Evolutionary conservation across 2,113 vertebrate species (phyloP).

Genomic region (Scytalopus superciliaris): DNA sequence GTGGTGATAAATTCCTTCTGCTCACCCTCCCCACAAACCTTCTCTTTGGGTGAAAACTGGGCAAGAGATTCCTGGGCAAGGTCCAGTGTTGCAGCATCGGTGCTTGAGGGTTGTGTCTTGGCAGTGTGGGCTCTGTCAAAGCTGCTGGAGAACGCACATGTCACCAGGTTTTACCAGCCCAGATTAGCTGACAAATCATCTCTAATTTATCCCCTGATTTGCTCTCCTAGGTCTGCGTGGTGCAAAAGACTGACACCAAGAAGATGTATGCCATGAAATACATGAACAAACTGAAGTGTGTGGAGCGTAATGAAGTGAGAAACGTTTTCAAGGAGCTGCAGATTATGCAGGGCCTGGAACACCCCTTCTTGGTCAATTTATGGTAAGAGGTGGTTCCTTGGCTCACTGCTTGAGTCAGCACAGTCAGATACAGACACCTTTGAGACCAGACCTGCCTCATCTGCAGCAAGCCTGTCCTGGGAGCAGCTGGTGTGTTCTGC

Average conservation of each 20-base stretch:
- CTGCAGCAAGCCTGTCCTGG: neutral
- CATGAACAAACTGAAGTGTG: conserved; percentile 96
- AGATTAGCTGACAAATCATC: neutral
- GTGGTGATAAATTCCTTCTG: neutral
- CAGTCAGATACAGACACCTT: neutral
- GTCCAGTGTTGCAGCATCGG: too few species aligned
- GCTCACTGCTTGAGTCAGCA: fast-evolving
- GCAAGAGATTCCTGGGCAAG: neutral
- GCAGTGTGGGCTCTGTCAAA: neutral
- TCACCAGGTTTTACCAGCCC: neutral
- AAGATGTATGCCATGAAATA: conserved; percentile 99
- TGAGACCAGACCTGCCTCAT: neutral
- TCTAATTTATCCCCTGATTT: neutral
- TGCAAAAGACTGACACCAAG: conserved; percentile 97
- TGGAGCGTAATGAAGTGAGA: conserved; percentile 95
- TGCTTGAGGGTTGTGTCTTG: neutral
- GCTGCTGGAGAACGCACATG: fast-evolving
- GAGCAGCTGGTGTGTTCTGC: neutral
- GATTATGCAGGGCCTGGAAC: conserved; percentile 97
- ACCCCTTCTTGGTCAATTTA: conserved; percentile 95
- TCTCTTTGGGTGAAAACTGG: neutral
- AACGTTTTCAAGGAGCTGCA: conserved; percentile 97
- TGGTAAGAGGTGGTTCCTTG: conserved; percentile 78
- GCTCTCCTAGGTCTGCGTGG: conserved; percentile 88
- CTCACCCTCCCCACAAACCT: neutral